Conservation (phyloP, 2,888 invertebrate genomes). For the Hydraecia micacea region DNA sequence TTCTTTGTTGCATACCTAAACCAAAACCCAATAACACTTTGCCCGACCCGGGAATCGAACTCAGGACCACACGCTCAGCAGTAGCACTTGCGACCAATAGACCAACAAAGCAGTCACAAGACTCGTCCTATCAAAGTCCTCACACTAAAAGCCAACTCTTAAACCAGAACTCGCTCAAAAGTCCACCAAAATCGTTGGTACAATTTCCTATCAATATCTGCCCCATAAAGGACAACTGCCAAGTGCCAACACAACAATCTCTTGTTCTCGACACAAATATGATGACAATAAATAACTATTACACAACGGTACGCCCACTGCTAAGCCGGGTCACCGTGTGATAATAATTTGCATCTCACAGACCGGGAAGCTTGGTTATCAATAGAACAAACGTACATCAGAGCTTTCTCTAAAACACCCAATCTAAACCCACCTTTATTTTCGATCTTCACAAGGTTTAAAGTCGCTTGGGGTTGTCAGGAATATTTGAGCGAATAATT, state of each 20-base stretch:
- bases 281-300: constrained; percentile 78
- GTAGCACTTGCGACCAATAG: no score
- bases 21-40: no score
- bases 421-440: not conserved
- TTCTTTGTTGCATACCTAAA: no score
- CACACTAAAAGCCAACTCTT: no score
- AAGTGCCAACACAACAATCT: constrained; percentile 32
- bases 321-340: constrained; percentile 78
- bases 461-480: not conserved
- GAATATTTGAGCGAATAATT: constrained; percentile 57
- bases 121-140: no score
- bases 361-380: constrained; percentile 86
- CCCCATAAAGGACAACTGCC: constrained; percentile 24
- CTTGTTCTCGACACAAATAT: constrained; percentile 54
- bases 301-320: constrained; percentile 82
- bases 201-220: constrained; percentile 19
- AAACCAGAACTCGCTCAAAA: not conserved
- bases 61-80: no score
- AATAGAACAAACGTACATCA: constrained; percentile 80
- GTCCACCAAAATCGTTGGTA: not conserved
- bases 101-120: no score
- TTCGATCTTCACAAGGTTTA: not conserved
- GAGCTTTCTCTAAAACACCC: constrained; percentile 78
- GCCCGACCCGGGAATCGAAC: no score
- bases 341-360: constrained; percentile 84